Conservation (phyloP, 2,888 invertebrate genomes). For the Nomada lathburiana region DNA sequence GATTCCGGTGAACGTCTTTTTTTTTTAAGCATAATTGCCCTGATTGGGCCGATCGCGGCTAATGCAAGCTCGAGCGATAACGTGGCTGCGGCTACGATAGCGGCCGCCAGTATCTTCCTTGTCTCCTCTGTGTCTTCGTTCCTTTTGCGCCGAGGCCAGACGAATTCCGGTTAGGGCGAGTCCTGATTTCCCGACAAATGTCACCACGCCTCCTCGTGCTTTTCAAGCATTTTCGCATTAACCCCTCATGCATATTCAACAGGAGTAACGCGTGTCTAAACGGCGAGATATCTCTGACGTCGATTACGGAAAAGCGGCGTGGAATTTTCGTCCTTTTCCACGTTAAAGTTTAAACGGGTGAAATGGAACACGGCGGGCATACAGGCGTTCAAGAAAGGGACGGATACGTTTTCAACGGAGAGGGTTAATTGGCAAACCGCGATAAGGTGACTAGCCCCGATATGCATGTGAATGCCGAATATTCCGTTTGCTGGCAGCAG, state of each 20-base stretch:
- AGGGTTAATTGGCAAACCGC: constrained; percentile 78
- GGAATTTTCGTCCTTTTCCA: constrained; percentile 59
- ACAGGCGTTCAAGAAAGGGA: constrained; percentile 13
- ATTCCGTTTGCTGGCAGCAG: constrained; percentile 73
- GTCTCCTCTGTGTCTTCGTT: not conserved
- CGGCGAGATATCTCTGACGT: constrained; percentile 60
- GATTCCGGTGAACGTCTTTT: constrained; percentile 13
- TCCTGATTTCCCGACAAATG: not conserved
- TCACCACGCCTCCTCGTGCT: not conserved
- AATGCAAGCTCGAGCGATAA: not conserved
- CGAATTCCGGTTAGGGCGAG: not conserved
- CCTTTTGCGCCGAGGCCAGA: not conserved
- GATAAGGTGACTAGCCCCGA: constrained; percentile 78
- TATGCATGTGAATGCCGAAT: constrained; percentile 80
- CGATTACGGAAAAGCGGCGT: constrained; percentile 49
- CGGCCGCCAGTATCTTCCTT: not conserved
- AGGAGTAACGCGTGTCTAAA: constrained; percentile 52
- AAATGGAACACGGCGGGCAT: not conserved
- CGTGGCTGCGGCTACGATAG: not conserved
- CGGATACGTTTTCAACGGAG: constrained; percentile 35
- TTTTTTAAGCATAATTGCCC: constrained; percentile 23
- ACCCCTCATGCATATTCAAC: constrained; percentile 63
- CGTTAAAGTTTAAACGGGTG: not conserved
- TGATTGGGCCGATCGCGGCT: constrained; percentile 21
- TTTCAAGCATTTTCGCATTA: constrained; percentile 40